These are phyloP conservation scores for Drosophila suboccidentalis DNA, from an alignment of 2,888 invertebrate genomes.

Conservation along the genomic window DNA sequence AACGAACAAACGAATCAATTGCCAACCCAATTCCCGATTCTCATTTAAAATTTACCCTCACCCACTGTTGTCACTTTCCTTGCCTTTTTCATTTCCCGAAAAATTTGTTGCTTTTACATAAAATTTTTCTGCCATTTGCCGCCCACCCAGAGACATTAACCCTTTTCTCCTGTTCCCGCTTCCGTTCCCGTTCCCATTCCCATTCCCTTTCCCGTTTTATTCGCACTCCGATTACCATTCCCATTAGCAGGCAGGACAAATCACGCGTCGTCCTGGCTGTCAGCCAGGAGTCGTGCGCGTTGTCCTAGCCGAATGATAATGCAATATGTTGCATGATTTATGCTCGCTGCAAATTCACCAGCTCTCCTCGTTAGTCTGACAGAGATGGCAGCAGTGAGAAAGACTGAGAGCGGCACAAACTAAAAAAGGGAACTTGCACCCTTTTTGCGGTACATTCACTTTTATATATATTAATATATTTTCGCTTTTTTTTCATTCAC, in stretches of 20 bases:
- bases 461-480: constrained; percentile 12
- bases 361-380: not conserved
- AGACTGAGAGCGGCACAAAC: not conserved
- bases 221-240: constrained; percentile 34
- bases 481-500: constrained; percentile 4
- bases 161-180: not conserved
- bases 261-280: constrained; percentile 49
- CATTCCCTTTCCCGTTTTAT: constrained; percentile 8
- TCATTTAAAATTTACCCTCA: constrained; percentile 10
- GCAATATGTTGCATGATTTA: constrained; percentile 83
- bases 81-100: constrained; percentile 9
- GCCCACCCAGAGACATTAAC: constrained; percentile 29
- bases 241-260: constrained; percentile 68
- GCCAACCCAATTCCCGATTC: constrained; percentile 19
- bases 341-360: constrained; percentile 57
- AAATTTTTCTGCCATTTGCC: constrained; percentile 10
- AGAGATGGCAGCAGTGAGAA: not conserved
- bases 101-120: constrained; percentile 18
- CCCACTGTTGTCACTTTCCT: constrained; percentile 1
- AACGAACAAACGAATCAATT: constrained; percentile 36
- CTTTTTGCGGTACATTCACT: constrained; percentile 36
- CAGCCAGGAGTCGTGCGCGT: constrained; percentile 27
- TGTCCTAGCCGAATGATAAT: constrained; percentile 69
- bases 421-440: constrained; percentile 18
- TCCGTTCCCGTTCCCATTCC: not conserved